phyloP scores from a whole-genome alignment of 2,113 vertebrate genomes.

The Trochalopteron elliotii region DNA sequence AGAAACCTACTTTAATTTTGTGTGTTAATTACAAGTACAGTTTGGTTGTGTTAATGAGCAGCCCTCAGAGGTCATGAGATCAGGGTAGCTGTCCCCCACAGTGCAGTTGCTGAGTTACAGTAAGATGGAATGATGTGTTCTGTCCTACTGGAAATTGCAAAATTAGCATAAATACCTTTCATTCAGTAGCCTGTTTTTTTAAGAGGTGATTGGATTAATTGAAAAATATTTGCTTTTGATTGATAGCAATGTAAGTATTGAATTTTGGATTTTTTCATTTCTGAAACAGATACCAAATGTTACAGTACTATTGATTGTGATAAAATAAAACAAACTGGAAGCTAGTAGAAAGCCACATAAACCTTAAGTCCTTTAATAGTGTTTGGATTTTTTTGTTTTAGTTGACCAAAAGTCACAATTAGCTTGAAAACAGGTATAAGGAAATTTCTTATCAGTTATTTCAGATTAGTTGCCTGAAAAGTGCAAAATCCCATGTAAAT shows the following conservation, averaged over 20 bases:
- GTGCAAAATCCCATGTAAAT: background rate
- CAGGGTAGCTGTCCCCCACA: background rate
- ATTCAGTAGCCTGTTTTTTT: background rate
- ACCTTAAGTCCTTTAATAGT: background rate
- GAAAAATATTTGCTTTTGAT: background rate
- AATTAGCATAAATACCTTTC: background rate
- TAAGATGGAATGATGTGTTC: background rate
- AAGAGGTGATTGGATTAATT: background rate
- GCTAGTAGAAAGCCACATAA: background rate
- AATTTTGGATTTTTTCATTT: background rate
- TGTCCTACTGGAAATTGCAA: background rate
- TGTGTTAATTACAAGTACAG: background rate
- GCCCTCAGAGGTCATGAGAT: accelerated
- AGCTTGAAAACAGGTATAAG: background rate
- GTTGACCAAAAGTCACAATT: background rate
- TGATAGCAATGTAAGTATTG: background rate
- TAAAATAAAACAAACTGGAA: background rate
- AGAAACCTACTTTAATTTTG: background rate
- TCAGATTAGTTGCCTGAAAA: background rate
- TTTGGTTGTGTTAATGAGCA: background rate
- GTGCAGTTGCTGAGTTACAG: background rate
- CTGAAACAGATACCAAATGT: background rate
- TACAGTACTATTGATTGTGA: background rate
- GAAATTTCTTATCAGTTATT: background rate
- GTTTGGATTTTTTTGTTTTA: background rate